Evolutionary conservation across 2,888 invertebrate species (phyloP).

Genomic region (Archips xylosteana): DNA sequence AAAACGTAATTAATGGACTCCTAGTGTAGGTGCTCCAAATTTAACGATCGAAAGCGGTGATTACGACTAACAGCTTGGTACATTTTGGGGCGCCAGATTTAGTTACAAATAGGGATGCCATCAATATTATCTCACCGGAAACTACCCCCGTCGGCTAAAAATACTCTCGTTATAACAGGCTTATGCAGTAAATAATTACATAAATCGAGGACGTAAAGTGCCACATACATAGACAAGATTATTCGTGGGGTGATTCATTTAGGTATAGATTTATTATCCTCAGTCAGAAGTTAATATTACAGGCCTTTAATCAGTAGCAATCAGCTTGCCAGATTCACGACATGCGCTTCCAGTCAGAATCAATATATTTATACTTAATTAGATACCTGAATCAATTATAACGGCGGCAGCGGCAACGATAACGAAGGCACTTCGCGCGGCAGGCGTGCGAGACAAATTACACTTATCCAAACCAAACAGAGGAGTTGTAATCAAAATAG

Average conservation of each 20-base stretch:
- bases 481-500: slow-evolving; percentile 28
- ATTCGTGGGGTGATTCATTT: neutral
- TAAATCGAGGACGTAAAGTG: neutral
- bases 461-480: slow-evolving; percentile 21
- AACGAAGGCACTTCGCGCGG: neutral
- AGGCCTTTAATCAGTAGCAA: neutral
- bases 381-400: slow-evolving; percentile 9
- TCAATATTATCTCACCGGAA: neutral
- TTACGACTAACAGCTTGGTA: slow-evolving; percentile 12
- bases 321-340: neutral
- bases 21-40: neutral
- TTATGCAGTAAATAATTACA: neutral
- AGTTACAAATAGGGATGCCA: slow-evolving; percentile 21
- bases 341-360: neutral
- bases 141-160: neutral
- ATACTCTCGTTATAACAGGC: neutral
- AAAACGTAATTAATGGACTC: slow-evolving; percentile 43
- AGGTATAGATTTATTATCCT: too few relatives aligned
- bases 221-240: neutral
- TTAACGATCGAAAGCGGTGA: slow-evolving; percentile 6
- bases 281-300: neutral
- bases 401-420: neutral
- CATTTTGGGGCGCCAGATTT: slow-evolving; percentile 2
- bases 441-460: slow-evolving; percentile 16
- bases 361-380: slow-evolving; percentile 21